Conservation (phyloP, 2,888 invertebrate species). For the Nomada goodeniana region DNA sequence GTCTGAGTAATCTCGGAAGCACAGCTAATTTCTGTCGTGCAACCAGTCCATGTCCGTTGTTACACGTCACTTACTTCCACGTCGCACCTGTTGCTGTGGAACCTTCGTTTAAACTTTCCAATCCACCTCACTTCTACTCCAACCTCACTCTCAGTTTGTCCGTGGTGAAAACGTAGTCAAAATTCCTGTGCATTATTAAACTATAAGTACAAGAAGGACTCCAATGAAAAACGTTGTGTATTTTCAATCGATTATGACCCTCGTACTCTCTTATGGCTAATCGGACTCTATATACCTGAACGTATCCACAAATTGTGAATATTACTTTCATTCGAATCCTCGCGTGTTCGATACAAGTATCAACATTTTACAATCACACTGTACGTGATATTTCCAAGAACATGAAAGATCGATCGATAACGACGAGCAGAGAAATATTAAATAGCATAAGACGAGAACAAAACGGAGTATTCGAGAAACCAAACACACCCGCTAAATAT, state of each 20-base stretch:
- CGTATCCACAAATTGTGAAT: background rate
- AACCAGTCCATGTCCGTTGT: conserved; percentile 76
- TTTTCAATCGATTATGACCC: background rate
- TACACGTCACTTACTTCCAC: conserved; percentile 81
- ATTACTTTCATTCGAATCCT: conserved; percentile 70
- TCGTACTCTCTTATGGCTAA: background rate
- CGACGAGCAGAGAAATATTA: conserved; percentile 5
- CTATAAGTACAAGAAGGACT: conserved; percentile 73
- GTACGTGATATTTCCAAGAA: conserved; percentile 17
- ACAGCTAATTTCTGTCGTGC: conserved; percentile 78
- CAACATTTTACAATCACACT: conserved; percentile 21
- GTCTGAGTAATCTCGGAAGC: conserved; percentile 71
- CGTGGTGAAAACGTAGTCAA: conserved; percentile 82
- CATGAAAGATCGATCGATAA: background rate
- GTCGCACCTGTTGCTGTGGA: conserved; percentile 78
- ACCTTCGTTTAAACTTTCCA: conserved; percentile 78
- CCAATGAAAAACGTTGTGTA: conserved; percentile 58
- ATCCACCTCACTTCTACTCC: conserved; percentile 82
- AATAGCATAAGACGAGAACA: conserved; percentile 10
- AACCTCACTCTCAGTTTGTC: conserved; percentile 82
- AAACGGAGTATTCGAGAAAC: conserved; percentile 25
- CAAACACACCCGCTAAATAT: background rate
- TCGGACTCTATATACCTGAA: background rate
- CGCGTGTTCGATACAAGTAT: conserved; percentile 34
- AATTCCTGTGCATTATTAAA: conserved; percentile 81